Evolutionary conservation across 1,140 invertebrate species (phyloP).

Genomic region (Saccostrea echinata): DNA sequence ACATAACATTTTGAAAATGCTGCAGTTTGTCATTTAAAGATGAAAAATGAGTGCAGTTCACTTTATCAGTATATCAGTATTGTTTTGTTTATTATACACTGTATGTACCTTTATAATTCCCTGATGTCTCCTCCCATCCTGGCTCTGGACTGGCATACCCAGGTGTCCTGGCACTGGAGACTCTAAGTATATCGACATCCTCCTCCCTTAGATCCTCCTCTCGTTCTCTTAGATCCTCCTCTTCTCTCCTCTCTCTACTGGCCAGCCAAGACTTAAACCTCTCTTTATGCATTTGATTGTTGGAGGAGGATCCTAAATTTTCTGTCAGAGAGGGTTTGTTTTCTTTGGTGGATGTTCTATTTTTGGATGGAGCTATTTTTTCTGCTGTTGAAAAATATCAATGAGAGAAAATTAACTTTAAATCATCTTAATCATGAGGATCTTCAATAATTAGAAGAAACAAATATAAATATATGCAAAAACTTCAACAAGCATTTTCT

Average conservation of each 20-base stretch:
- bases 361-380: background rate
- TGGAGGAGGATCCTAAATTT: background rate
- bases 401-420: background rate
- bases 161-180: slow-evolving; percentile 53
- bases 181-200: slow-evolving; percentile 48
- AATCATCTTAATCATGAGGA: background rate
- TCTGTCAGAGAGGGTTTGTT: background rate
- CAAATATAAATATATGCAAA: too few species aligned
- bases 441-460: too few species aligned
- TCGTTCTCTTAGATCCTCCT: slow-evolving; percentile 3
- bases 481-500: too few species aligned
- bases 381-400: background rate
- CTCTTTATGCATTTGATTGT: slow-evolving; percentile 33
- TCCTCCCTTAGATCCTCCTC: background rate
- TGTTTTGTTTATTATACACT: too few species aligned
- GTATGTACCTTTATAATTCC: background rate
- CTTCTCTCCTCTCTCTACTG: slow-evolving; percentile 32
- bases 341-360: background rate
- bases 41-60: too few species aligned
- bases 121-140: slow-evolving; percentile 32
- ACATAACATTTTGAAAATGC: too few species aligned
- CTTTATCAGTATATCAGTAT: too few species aligned
- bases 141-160: slow-evolving; percentile 57
- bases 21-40: too few species aligned
- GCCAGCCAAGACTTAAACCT: slow-evolving; percentile 56